Percentiles rank a stretch among this genome's conserved stretches.
Evolutionary conservation across 1,140 invertebrate species (phyloP).

Genomic region (Nylanderia fulva): DNA sequence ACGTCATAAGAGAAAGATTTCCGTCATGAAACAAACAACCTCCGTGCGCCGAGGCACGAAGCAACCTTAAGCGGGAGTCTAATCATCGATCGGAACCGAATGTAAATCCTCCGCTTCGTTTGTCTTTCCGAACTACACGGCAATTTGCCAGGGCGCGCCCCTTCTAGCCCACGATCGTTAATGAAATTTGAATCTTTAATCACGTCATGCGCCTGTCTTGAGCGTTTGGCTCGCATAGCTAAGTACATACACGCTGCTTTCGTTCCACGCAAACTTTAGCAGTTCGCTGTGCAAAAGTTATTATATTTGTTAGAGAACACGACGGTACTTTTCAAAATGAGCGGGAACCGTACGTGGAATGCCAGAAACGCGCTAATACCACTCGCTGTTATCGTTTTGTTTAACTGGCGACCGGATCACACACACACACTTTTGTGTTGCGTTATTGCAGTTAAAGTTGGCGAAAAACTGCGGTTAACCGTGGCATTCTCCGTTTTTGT

Average conservation of each 20-base stretch:
- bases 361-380: not conserved
- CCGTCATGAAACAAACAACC: constrained; percentile 74
- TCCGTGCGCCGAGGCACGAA: constrained; percentile 58
- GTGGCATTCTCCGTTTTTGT: not conserved
- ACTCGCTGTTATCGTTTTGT: constrained; percentile 33
- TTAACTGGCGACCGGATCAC: constrained; percentile 43
- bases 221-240: constrained; percentile 1
- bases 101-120: constrained; percentile 69
- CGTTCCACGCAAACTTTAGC: not conserved
- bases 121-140: constrained; percentile 47
- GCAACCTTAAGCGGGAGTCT: constrained; percentile 68
- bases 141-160: constrained; percentile 40
- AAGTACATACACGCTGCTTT: not conserved
- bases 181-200: constrained; percentile 63
- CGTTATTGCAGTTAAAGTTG: not conserved
- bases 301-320: not conserved
- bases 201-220: constrained; percentile 41
- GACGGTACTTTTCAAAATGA: constrained; percentile 9
- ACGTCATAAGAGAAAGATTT: constrained; percentile 73
- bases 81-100: constrained; percentile 64
- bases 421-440: constrained; percentile 28
- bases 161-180: constrained; percentile 39
- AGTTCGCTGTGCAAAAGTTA: not conserved
- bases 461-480: constrained; percentile 16
- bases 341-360: not conserved